These are phyloP conservation scores for Holacanthus passer DNA, from an alignment of 2,113 vertebrate genomes.

Conservation along the genomic window DNA sequence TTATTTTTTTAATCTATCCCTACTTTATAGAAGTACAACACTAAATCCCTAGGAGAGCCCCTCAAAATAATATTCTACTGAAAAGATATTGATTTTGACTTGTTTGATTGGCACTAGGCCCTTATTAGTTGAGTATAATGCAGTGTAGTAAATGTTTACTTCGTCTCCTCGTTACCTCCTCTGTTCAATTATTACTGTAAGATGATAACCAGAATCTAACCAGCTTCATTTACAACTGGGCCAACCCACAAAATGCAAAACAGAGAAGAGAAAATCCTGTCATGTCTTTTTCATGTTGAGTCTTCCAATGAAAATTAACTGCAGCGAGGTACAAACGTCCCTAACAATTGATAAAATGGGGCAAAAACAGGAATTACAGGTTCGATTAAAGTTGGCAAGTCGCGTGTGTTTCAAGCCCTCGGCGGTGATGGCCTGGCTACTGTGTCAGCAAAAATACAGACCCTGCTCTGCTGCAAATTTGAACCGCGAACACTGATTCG, in stretches of 20 bases:
- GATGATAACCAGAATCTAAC: slow-evolving; percentile 4
- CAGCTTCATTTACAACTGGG: slow-evolving; percentile 17
- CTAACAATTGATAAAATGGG: slow-evolving; percentile 41
- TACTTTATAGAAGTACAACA: not conserved
- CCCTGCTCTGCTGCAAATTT: slow-evolving; percentile 46
- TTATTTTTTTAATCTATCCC: not conserved
- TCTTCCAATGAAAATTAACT: slow-evolving; percentile 18
- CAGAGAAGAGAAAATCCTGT: slow-evolving; percentile 24
- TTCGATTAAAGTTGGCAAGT: slow-evolving; percentile 54
- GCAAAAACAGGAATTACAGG: slow-evolving; percentile 40
- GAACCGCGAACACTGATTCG: slow-evolving; percentile 54
- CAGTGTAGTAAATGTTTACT: slow-evolving; percentile 1
- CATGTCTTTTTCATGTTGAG: not conserved
- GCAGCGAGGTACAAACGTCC: slow-evolving; percentile 39
- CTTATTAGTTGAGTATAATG: not conserved
- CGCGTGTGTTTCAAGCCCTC: slow-evolving; percentile 36
- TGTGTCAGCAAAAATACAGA: slow-evolving; percentile 65
- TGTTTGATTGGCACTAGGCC: not conserved
- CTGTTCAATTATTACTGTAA: slow-evolving; percentile 3
- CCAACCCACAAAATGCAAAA: slow-evolving; percentile 19
- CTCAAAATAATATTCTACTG: not conserved
- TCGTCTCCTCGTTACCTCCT: no score
- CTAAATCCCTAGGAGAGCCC: not conserved
- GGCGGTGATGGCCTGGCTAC: slow-evolving; percentile 13
- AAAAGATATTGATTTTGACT: not conserved